A percentile compares a stretch with the other conserved stretches of the same genome.
Evolutionary conservation across 1,140 invertebrate species (phyloP).

Genomic region (Planococcus citri): DNA sequence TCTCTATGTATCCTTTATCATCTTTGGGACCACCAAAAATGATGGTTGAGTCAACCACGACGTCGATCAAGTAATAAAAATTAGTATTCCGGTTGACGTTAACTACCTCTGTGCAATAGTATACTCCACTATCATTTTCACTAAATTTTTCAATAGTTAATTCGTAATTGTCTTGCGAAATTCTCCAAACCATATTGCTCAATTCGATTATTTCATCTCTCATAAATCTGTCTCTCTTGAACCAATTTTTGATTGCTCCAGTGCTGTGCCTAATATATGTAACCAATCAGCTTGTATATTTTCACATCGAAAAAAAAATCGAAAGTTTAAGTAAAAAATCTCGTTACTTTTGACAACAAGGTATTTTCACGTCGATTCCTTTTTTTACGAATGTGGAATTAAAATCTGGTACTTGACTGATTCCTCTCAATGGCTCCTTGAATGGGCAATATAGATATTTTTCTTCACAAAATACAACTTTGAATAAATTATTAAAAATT

Average conservation of each 20-base stretch:
- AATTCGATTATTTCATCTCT: not conserved
- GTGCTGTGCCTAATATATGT: not conserved
- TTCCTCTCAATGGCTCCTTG: not conserved
- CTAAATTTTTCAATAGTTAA: not conserved
- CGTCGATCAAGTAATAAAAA: not conserved
- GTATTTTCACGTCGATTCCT: not conserved
- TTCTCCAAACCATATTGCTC: not conserved
- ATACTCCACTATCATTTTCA: not conserved
- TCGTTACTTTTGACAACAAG: slow-evolving; percentile 1
- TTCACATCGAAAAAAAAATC: not conserved
- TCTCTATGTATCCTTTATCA: not conserved
- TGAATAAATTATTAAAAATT: too few relatives aligned
- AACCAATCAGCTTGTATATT: not conserved
- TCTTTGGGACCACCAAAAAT: not conserved
- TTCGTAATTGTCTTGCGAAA: not conserved
- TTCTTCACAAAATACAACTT: not conserved
- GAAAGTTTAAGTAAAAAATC: not conserved
- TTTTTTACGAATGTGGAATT: not conserved
- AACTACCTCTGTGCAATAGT: not conserved
- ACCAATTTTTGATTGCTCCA: not conserved
- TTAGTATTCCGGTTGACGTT: not conserved
- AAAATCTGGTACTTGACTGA: not conserved
- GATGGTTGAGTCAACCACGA: not conserved
- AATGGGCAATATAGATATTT: not conserved
- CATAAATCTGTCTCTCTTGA: not conserved